Percentiles rank a stretch among this genome's conserved stretches.
These are phyloP conservation scores for Asobara japonica DNA, from an alignment of 1,140 invertebrate species.

Conservation along the genomic window DNA sequence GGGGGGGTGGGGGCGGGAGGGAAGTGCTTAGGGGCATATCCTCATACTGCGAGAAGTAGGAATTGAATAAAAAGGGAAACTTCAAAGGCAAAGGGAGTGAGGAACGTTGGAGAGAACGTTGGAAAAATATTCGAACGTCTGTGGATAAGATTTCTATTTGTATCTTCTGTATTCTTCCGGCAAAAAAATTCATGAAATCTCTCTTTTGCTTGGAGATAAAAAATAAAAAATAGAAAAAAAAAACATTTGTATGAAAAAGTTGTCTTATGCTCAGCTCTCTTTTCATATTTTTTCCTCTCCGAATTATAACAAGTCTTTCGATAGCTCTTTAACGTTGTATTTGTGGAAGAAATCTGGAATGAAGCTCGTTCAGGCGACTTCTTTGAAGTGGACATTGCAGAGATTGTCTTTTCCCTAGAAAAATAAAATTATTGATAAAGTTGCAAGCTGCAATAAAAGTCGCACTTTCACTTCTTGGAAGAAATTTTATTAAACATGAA, in stretches of 20 bases:
- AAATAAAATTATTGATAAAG: no score
- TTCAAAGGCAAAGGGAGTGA: conserved; percentile 24
- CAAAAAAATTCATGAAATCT: not conserved
- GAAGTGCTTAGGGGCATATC: not conserved
- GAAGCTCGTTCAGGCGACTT: no score
- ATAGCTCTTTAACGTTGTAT: no score
- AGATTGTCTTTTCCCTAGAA: no score
- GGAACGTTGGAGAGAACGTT: not conserved
- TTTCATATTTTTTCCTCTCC: not conserved
- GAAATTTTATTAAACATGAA: no score
- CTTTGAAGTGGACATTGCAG: no score
- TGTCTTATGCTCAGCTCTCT: not conserved
- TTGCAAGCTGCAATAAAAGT: no score
- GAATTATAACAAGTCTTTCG: no score
- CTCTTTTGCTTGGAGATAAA: no score
- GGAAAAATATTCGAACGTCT: conserved; percentile 17
- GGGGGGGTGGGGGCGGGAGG: not conserved
- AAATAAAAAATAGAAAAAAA: no score
- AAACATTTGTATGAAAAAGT: not conserved
- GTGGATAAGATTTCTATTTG: conserved; percentile 24
- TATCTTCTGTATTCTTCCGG: not conserved
- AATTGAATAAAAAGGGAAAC: conserved; percentile 25
- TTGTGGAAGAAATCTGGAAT: no score
- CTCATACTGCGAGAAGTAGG: not conserved
- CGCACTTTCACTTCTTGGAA: no score